Evolutionary conservation across 2,113 vertebrate genomes (phyloP).

Genomic region (Donacobius atricapilla): DNA sequence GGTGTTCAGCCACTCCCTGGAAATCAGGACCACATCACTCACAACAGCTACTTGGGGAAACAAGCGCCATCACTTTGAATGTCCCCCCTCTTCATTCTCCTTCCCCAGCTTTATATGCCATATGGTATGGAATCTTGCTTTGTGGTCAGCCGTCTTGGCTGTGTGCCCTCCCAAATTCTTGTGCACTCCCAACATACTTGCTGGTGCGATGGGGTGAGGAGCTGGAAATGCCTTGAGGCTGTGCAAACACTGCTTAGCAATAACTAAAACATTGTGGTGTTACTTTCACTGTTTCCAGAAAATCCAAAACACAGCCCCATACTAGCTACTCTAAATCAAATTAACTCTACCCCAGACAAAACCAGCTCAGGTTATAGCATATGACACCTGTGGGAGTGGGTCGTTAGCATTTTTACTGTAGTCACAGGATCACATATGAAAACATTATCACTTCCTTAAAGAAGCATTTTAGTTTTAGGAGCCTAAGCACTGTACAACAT

Average conservation of each 20-base stretch:
- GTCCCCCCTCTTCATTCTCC: neutral
- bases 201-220: neutral
- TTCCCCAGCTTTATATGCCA: neutral
- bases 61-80: neutral
- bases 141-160: neutral
- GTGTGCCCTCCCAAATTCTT: too few relatives aligned
- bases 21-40: neutral
- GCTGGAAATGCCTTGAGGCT: neutral
- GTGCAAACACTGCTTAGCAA: neutral
- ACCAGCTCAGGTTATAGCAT: neutral
- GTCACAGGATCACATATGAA: neutral
- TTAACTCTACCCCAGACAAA: neutral
- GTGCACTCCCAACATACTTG: too few relatives aligned
- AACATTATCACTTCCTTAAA: neutral
- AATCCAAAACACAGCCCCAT: neutral
- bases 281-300: neutral
- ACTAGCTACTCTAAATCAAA: neutral
- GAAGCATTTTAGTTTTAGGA: neutral
- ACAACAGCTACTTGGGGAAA: neutral
- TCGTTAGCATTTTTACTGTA: neutral
- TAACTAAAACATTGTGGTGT: neutral
- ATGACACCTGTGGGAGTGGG: neutral
- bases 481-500: neutral
- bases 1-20: neutral
- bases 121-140: neutral